Conservation (phyloP, 2,888 invertebrate species). For the Aphidoletes aphidimyza region DNA sequence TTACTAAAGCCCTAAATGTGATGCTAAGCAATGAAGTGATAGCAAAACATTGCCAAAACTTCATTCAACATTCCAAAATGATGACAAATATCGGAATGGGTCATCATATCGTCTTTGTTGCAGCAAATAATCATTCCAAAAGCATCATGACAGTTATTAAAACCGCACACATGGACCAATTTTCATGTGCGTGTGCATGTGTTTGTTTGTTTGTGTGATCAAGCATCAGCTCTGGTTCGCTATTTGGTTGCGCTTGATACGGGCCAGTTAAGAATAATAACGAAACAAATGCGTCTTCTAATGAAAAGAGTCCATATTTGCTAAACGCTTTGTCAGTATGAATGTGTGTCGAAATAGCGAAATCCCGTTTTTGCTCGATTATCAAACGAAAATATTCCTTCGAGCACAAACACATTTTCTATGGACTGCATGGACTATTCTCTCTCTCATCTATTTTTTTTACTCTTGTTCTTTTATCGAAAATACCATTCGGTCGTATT, state of each 20-base stretch:
- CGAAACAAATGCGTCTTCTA: background rate
- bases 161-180: conserved; percentile 5
- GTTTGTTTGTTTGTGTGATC: background rate
- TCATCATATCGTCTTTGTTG: conserved; percentile 19
- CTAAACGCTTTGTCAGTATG: background rate
- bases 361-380: background rate
- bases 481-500: background rate
- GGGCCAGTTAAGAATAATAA: conserved; percentile 39
- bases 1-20: no score
- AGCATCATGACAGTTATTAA: conserved; percentile 49
- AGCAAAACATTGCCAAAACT: conserved; percentile 14
- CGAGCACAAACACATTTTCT: background rate
- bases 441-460: no score
- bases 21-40: background rate
- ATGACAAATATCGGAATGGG: conserved; percentile 43
- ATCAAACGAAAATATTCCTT: conserved; percentile 15
- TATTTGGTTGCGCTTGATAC: no score
- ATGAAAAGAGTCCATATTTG: conserved; percentile 47
- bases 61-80: background rate
- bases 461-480: no score
- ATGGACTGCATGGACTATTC: background rate
- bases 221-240: no score
- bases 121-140: conserved; percentile 47
- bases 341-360: background rate
- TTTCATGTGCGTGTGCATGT: background rate